These are phyloP conservation scores for Corapipo altera DNA, from an alignment of 2,113 vertebrate species.

Conservation along the genomic window DNA sequence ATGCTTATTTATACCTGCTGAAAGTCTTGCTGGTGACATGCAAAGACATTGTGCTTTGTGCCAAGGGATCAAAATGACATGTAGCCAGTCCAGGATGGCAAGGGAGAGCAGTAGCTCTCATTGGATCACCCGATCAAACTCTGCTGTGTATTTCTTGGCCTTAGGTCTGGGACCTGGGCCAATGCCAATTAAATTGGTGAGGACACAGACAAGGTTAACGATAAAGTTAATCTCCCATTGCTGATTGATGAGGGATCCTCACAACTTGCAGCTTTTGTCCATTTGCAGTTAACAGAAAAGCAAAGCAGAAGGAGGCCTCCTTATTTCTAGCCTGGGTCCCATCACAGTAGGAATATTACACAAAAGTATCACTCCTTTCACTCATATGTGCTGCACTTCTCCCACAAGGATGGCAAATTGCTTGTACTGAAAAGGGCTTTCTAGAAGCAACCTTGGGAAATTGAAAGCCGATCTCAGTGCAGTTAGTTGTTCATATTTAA, in stretches of 20 bases:
- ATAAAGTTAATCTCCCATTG: conserved; percentile 37
- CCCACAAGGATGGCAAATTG: background rate
- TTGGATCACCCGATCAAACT: background rate
- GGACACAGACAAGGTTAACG: conserved; percentile 31
- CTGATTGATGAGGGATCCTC: conserved; percentile 18
- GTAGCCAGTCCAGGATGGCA: background rate
- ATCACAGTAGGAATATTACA: background rate
- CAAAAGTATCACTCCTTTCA: background rate
- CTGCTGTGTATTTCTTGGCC: background rate
- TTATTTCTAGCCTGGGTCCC: background rate
- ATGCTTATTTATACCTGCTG: background rate
- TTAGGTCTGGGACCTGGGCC: conserved; percentile 25
- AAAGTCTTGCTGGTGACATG: background rate
- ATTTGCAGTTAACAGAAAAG: conserved; percentile 14
- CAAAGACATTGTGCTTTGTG: background rate
- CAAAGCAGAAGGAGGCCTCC: background rate
- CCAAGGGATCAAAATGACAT: background rate
- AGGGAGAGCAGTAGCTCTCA: background rate
- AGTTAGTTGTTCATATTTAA: background rate
- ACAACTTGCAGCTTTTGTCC: conserved; percentile 6
- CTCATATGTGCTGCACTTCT: background rate
- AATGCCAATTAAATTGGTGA: conserved; percentile 24
- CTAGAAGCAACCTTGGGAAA: background rate
- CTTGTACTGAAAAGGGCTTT: background rate
- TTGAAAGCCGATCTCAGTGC: background rate